Percentiles rank a stretch among this genome's conserved stretches.
phyloP scores from a whole-genome alignment of 2,888 invertebrate genomes.

The Ophonus ardosiacus region DNA sequence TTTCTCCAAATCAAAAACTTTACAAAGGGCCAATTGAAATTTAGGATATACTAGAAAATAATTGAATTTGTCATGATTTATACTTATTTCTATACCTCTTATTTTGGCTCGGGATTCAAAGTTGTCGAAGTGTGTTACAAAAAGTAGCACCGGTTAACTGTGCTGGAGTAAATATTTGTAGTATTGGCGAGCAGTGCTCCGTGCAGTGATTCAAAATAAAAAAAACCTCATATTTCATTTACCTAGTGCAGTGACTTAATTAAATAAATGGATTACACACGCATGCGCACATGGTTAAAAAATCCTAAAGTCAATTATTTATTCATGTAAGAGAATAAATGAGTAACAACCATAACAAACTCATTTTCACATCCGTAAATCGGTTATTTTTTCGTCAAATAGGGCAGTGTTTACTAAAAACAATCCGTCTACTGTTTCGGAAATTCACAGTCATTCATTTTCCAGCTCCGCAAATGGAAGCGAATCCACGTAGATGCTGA shows the following conservation, averaged over 20 bases:
- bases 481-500: background rate
- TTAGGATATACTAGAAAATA: background rate
- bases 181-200: background rate
- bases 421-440: slow-evolving; percentile 37
- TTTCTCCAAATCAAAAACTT: background rate
- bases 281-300: slow-evolving; percentile 15
- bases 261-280: slow-evolving; percentile 45
- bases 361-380: slow-evolving; percentile 54
- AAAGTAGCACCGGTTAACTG: too few species aligned
- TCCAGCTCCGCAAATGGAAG: slow-evolving; percentile 17
- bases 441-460: slow-evolving; percentile 27
- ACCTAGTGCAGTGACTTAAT: slow-evolving; percentile 23
- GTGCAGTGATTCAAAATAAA: background rate
- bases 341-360: slow-evolving; percentile 52
- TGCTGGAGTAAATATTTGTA: too few species aligned
- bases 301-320: slow-evolving; percentile 59
- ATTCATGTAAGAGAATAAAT: slow-evolving; percentile 57
- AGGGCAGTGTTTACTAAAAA: slow-evolving; percentile 31
- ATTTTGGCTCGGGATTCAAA: too few species aligned
- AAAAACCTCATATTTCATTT: slow-evolving; percentile 34
- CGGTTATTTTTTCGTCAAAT: slow-evolving; percentile 27
- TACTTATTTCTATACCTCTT: too few species aligned
- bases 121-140: too few species aligned
- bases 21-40: background rate
- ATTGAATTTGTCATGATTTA: background rate